These are phyloP conservation scores for Xiphorhynchus elegans DNA, from an alignment of 2,113 vertebrate genomes.

Conservation along the genomic window DNA sequence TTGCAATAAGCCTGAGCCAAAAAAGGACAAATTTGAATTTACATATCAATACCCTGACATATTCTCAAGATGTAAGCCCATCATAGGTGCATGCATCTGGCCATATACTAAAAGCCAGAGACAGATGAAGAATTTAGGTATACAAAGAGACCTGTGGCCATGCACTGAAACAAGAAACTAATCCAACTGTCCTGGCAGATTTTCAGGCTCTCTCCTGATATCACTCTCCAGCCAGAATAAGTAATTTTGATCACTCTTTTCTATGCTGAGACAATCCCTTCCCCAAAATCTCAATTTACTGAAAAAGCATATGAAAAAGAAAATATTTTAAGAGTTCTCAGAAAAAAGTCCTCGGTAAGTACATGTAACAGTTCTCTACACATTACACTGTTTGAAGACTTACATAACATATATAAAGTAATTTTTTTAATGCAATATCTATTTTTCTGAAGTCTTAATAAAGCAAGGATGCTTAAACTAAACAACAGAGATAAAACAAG, in stretches of 20 bases:
- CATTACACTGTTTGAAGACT: background rate
- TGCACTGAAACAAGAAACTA: background rate
- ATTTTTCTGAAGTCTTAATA: background rate
- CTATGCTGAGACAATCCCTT: background rate
- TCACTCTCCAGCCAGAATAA: background rate
- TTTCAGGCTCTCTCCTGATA: background rate
- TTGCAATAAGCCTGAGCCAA: background rate
- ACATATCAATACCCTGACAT: background rate
- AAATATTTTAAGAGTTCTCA: background rate
- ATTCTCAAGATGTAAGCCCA: background rate
- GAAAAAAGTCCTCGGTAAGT: background rate
- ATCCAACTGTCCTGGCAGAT: background rate
- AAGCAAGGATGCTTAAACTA: background rate
- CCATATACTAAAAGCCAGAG: background rate
- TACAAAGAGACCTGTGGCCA: background rate
- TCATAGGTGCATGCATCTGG: background rate
- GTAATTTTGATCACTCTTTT: background rate
- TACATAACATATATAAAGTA: background rate
- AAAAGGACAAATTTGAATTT: background rate
- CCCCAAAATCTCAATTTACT: background rate
- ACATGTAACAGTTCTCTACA: background rate
- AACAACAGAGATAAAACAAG: background rate
- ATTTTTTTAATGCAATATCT: background rate
- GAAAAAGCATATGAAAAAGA: background rate
- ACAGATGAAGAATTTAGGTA: background rate